Percentiles rank a stretch among this genome's conserved stretches.
Conservation (phyloP, 2,797 vertebrate species). For the Rhadinocentrus ornatus region DNA sequence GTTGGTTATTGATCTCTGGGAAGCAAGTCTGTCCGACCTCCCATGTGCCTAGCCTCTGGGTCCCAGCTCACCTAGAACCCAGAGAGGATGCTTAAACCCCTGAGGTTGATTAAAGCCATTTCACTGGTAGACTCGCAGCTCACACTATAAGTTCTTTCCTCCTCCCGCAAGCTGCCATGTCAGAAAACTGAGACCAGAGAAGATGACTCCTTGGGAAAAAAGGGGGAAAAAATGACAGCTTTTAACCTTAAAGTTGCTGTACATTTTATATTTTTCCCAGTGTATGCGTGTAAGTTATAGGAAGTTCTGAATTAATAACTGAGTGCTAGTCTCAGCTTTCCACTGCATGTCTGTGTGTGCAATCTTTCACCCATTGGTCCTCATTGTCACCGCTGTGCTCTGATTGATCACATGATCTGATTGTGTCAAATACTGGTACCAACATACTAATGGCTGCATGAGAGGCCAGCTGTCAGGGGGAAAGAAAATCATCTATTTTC, state of each 20-base stretch:
- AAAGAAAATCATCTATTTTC: slow-evolving; percentile 20
- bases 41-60: slow-evolving; percentile 62
- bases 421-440: slow-evolving; percentile 64
- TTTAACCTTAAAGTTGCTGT: slow-evolving; percentile 49
- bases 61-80: slow-evolving; percentile 71
- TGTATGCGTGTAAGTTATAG: slow-evolving; percentile 2
- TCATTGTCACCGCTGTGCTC: slow-evolving; percentile 58
- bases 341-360: slow-evolving; percentile 24
- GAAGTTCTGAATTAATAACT: slow-evolving; percentile 43
- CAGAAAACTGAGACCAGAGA: slow-evolving; percentile 50
- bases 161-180: slow-evolving; percentile 57
- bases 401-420: slow-evolving; percentile 78
- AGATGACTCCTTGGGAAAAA: slow-evolving; percentile 59
- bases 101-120: slow-evolving; percentile 80
- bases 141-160: slow-evolving; percentile 72
- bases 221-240: neutral
- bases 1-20: slow-evolving; percentile 77
- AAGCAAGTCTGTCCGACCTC: slow-evolving; percentile 75
- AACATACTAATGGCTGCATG: slow-evolving; percentile 40
- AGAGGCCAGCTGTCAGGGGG: slow-evolving; percentile 27
- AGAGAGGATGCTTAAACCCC: slow-evolving; percentile 77
- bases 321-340: slow-evolving; percentile 40
- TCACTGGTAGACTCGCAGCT: slow-evolving; percentile 77
- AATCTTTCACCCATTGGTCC: slow-evolving; percentile 55
- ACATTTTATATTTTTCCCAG: slow-evolving; percentile 27